Conservation (phyloP, 2,888 invertebrate genomes). For the Meliscaeva auricollis region DNA sequence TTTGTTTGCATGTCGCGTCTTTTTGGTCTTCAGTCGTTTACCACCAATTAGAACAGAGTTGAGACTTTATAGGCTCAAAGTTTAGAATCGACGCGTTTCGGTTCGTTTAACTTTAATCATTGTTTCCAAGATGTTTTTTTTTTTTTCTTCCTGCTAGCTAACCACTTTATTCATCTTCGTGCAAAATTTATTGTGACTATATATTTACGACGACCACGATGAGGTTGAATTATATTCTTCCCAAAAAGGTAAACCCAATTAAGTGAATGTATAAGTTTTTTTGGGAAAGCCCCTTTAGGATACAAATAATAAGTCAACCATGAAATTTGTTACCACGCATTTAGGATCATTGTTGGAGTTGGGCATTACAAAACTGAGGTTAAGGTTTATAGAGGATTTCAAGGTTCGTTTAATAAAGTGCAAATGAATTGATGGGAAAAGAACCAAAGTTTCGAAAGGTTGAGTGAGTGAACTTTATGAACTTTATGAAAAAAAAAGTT, state of each 20-base stretch:
- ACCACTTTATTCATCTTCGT: too few species aligned
- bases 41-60: constrained; percentile 43
- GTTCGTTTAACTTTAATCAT: constrained; percentile 53
- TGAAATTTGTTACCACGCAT: constrained; percentile 2
- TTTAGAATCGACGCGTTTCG: constrained; percentile 27
- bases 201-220: background rate
- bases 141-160: too few species aligned
- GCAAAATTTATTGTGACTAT: background rate
- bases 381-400: background rate
- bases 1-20: constrained; percentile 14
- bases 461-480: background rate
- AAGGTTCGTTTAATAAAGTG: constrained; percentile 10
- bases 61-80: constrained; percentile 15
- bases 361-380: background rate
- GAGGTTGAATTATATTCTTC: background rate
- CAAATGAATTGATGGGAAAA: background rate
- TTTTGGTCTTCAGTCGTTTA: too few species aligned
- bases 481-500: too few species aligned
- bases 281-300: background rate
- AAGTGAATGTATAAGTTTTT: background rate
- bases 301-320: background rate
- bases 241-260: background rate
- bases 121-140: background rate
- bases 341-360: background rate
- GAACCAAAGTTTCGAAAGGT: background rate